Base-by-base conservation (phyloP, 2,797 vertebrate species). In the Fringilla coelebs region DNA sequence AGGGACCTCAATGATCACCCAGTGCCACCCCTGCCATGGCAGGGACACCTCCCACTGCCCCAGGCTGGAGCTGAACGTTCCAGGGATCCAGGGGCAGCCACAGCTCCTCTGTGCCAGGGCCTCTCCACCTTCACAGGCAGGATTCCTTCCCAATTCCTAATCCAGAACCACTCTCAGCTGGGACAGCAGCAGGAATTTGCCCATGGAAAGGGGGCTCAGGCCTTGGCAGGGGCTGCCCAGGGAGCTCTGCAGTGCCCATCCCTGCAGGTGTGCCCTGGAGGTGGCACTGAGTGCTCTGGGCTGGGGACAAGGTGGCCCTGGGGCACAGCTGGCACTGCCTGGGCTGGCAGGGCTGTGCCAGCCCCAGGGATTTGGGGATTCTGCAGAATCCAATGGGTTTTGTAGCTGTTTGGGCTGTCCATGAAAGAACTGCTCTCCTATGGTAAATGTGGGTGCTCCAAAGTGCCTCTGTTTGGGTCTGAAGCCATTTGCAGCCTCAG, bases 271-370 rank as follows among this genome's bases (percentile, higher is more conserved):
- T n/a, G n/a, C n/a, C n/a, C n/a, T n/a, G n/a, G n/a, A n/a, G n/a
- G n/a, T n/a, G n/a, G n/a, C n/a, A n/a, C n/a, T n/a, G n/a, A n/a
- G n/a, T n/a, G n/a, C n/a, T n/a, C n/a, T n/a, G n/a, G n/a, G n/a
- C n/a, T n/a, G n/a, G n/a, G n/a, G n/a, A n/a, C n/a, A n/a, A n/a
- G n/a, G n/a, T n/a, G n/a, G n/a, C n/a, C n/a, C n/a, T n/a, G n/a
- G n/a, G n/a, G n/a, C n/a, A n/a, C n/a, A n/a, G 65, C 52, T 52
- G 14, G 67, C 9, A 3, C 17, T 32, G 0, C 2, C 0, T 13
- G 78, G 14, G 7, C 57, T 82, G 14, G 40, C 15, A 82, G 29
- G 24, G 19, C 17, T 66, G 11, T 43, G 4, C 81, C 81, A 57
- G 3, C 36, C 26, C 1, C 26, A 2, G 80, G 58, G 11, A 26